Evolutionary conservation across 2,888 invertebrate genomes (phyloP).

Genomic region (Panopea generosa): DNA sequence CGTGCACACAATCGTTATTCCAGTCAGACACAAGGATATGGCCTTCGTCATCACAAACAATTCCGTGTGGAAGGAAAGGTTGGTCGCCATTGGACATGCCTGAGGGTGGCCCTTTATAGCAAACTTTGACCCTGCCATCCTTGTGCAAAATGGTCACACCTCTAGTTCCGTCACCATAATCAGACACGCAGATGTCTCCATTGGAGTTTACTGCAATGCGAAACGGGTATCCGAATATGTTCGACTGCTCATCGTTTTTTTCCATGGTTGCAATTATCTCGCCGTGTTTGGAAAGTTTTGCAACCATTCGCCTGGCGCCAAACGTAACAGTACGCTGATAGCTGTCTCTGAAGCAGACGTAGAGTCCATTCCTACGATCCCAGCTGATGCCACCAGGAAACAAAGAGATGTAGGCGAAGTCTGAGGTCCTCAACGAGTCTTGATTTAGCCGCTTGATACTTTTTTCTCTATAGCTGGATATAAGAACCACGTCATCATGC

Average conservation of each 20-base stretch:
- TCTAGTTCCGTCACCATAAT: slow-evolving; percentile 61
- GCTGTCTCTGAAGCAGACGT: slow-evolving; percentile 63
- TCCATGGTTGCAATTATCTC: slow-evolving; percentile 60
- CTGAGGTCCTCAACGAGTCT: slow-evolving; percentile 56
- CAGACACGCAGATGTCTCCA: slow-evolving; percentile 63
- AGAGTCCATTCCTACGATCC: slow-evolving; percentile 54
- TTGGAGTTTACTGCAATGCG: slow-evolving; percentile 59
- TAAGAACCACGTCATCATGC: slow-evolving; percentile 46
- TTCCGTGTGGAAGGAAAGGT: slow-evolving; percentile 66
- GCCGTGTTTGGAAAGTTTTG: slow-evolving; percentile 60
- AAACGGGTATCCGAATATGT: slow-evolving; percentile 63
- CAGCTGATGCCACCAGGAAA: slow-evolving; percentile 59
- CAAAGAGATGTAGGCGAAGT: slow-evolving; percentile 60
- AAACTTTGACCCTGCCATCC: slow-evolving; percentile 49
- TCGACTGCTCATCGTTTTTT: slow-evolving; percentile 58
- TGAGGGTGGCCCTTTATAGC: slow-evolving; percentile 51
- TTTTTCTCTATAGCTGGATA: slow-evolving; percentile 64
- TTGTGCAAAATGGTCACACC: slow-evolving; percentile 56
- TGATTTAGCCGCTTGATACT: slow-evolving; percentile 61
- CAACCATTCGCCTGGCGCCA: slow-evolving; percentile 60
- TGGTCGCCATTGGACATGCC: slow-evolving; percentile 40
- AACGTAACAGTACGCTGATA: slow-evolving; percentile 49
- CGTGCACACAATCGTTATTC: slow-evolving; percentile 67
- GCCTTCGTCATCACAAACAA: slow-evolving; percentile 60
- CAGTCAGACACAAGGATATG: slow-evolving; percentile 66